Evolutionary conservation across 2,888 invertebrate species (phyloP), one percentile per base, ranked within the genome.

Genomic region (Hypomecis atomaria): DNA sequence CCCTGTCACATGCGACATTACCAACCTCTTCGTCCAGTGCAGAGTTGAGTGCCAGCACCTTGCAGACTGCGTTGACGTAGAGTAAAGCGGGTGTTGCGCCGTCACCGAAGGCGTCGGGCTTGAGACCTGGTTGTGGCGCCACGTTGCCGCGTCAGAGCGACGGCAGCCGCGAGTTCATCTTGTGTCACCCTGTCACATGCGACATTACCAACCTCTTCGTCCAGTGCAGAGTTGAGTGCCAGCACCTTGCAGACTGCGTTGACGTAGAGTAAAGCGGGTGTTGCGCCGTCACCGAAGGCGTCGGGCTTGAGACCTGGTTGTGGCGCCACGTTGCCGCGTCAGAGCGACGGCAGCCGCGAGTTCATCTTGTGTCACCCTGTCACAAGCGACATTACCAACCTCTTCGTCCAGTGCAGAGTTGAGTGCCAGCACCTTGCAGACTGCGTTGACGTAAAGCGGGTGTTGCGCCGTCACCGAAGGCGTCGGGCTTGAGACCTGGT

Each of bases 401-500:
- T 95, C 95, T 5, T 96, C 95, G 34, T 94, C 93, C n/a, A 97
- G 84, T 5, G 93, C 91, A 4, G 94, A 80, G 82, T 95, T 94
- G n/a, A 96, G 88, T 23, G 94, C 90, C 60, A 95, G 85, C 73
- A 98, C 96, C 90, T n/a, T n/a, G n/a, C n/a, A n/a, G n/a, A n/a
- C n/a, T n/a, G n/a, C 95, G 86, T 98, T 98, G 23, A 98, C 95
- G 83, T 98, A 96, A 77, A 98, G 96, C 67, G 99, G 98, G 97
- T 81, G 96, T 95, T 64, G 91, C 38, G 38, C 9, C 38, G 38
- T n/a, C n/a, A n/a, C 7, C 38, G 38, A 38, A 4, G 1, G 38
- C 38, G 38, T 5, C 38, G 38, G n/a, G n/a, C n/a, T n/a, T n/a
- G n/a, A n/a, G n/a, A n/a, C n/a, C n/a, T n/a, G n/a, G n/a, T n/a